Conservation (phyloP, 1,140 invertebrate genomes). For the Bactericera cockerelli region DNA sequence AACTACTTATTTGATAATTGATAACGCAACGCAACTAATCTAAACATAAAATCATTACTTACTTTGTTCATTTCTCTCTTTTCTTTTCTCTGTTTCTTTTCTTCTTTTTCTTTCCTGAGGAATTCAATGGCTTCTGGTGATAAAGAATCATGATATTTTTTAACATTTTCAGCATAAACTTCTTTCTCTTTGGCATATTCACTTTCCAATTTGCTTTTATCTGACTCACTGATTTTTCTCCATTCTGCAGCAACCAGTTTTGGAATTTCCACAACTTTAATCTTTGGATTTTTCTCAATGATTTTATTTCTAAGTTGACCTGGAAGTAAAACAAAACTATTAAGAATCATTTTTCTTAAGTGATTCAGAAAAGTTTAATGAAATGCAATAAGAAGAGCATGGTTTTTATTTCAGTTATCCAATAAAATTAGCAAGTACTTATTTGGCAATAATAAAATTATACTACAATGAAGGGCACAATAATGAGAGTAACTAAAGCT, state of each 20-base stretch:
- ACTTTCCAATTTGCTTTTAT: not conserved
- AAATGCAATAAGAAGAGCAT: too few relatives aligned
- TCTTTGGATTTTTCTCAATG: not conserved
- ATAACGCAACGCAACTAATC: too few relatives aligned
- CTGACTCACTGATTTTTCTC: not conserved
- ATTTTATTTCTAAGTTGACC: conserved; percentile 3
- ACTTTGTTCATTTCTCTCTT: not conserved
- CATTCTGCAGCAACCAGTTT: not conserved
- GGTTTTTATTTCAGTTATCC: too few relatives aligned
- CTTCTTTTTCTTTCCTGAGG: conserved; percentile 1
- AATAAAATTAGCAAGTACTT: too few relatives aligned
- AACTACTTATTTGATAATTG: too few relatives aligned
- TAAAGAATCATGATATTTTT: not conserved
- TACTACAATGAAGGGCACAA: too few relatives aligned
- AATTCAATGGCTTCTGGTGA: not conserved
- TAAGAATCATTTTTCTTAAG: too few relatives aligned
- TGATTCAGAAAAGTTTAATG: too few relatives aligned
- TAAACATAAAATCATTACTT: not conserved
- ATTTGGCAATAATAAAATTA: too few relatives aligned
- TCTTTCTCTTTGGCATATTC: conserved; percentile 6
- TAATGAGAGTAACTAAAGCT: too few relatives aligned
- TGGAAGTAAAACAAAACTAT: too few relatives aligned
- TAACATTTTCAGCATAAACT: not conserved
- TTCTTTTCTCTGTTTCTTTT: not conserved
- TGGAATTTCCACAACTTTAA: not conserved